These are phyloP conservation scores for Cordilura impudica DNA, from an alignment of 2,888 invertebrate species.

Conservation along the genomic window DNA sequence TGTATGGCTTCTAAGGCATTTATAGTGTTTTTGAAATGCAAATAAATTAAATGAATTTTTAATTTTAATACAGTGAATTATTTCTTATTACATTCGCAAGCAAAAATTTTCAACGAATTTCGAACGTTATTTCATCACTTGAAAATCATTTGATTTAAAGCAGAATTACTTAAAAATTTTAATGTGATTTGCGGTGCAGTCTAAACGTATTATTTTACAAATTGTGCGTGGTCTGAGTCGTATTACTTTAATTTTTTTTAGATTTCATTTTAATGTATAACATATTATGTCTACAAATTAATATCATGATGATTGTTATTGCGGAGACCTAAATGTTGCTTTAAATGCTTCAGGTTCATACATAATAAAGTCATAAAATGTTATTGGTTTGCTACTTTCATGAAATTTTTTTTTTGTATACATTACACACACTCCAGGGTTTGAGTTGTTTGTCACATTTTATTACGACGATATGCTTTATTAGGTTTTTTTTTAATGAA, in stretches of 20 bases:
- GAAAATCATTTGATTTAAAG: no score
- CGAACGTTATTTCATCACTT: no score
- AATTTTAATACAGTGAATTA: no score
- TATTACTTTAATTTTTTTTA: conserved; percentile 16
- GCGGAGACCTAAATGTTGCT: not conserved
- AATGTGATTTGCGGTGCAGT: no score
- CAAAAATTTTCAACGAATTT: no score
- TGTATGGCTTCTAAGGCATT: no score
- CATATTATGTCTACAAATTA: not conserved
- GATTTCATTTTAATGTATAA: not conserved
- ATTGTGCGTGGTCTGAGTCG: conserved; percentile 8
- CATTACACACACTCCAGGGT: not conserved
- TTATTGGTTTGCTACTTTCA: not conserved
- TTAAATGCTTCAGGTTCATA: not conserved
- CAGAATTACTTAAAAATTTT: no score
- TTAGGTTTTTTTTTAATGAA: conserved; percentile 29
- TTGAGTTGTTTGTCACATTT: conserved; percentile 42
- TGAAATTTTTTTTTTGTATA: not conserved
- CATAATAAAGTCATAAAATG: conserved; percentile 43
- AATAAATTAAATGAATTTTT: no score
- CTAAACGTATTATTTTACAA: no score
- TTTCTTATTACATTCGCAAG: no score
- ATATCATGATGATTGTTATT: not conserved
- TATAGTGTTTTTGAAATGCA: no score
- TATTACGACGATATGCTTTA: conserved; percentile 41